These are phyloP conservation scores for Liolophura sinensis DNA, from an alignment of 1,140 invertebrate species.

Conservation along the genomic window DNA sequence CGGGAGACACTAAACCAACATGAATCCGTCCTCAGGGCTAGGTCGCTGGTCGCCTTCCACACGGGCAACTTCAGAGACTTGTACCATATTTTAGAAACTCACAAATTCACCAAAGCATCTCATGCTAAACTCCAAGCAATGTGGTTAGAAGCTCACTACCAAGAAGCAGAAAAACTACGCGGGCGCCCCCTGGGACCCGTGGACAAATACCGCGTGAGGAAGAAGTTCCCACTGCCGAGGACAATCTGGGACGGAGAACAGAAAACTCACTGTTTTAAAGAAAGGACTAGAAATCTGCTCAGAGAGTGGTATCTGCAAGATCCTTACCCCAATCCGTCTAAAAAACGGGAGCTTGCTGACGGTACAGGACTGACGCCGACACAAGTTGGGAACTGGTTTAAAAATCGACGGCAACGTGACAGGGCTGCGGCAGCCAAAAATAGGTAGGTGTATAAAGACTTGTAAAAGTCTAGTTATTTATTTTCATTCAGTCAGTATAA, in stretches of 20 bases:
- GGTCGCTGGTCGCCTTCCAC: conserved; percentile 97
- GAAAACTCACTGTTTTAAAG: conserved; percentile 99
- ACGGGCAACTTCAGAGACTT: conserved; percentile 91
- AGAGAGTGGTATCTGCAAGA: conserved; percentile 92
- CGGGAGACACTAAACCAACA: conserved; percentile 91
- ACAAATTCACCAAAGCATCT: conserved; percentile 95
- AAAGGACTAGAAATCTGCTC: conserved; percentile 90
- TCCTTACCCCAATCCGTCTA: conserved; percentile 98
- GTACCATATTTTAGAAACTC: conserved; percentile 93
- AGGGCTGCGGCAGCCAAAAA: conserved; percentile 98
- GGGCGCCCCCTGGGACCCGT: conserved; percentile 96
- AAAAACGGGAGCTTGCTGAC: conserved; percentile 95
- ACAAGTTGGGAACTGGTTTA: conserved; percentile 99
- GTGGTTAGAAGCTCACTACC: conserved; percentile 99
- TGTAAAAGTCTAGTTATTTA: no score
- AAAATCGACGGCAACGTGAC: conserved; percentile 97
- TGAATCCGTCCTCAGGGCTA: conserved; percentile 92
- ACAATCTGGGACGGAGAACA: conserved; percentile 99
- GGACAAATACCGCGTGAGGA: conserved; percentile 96
- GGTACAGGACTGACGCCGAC: conserved; percentile 98
- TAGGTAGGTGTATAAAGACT: conserved; percentile 65
- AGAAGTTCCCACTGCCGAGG: conserved; percentile 97
- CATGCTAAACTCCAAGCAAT: conserved; percentile 93
- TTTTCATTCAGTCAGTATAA: no score
- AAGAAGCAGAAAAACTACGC: conserved; percentile 94